These are phyloP conservation scores for Drosophila mauritiana DNA, from an alignment of 1,140 invertebrate species.

Conservation along the genomic window DNA sequence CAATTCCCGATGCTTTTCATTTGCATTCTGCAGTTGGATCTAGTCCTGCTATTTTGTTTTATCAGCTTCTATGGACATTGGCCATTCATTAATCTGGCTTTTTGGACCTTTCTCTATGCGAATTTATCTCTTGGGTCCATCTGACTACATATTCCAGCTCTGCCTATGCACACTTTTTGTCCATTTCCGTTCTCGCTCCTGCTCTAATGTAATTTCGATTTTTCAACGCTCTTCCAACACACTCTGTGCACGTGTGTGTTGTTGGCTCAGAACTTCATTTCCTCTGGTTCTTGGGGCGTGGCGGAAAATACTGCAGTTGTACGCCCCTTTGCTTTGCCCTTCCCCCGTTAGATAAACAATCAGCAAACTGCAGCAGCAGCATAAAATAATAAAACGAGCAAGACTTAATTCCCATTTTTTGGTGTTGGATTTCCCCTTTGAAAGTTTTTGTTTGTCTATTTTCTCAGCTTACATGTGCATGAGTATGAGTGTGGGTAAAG, in stretches of 20 bases:
- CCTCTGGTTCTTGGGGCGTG: slow-evolving; percentile 60
- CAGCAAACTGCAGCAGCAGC: slow-evolving; percentile 74
- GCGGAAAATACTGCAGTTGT: slow-evolving; percentile 68
- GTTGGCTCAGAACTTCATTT: slow-evolving; percentile 65
- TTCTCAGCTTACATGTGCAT: slow-evolving; percentile 16
- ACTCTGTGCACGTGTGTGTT: neutral
- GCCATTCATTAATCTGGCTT: slow-evolving; percentile 18
- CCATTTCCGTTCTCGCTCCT: slow-evolving; percentile 56
- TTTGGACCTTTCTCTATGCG: neutral
- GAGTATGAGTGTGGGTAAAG: slow-evolving; percentile 17
- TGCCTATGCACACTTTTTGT: slow-evolving; percentile 22
- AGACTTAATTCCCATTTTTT: slow-evolving; percentile 43
- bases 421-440: slow-evolving; percentile 43
- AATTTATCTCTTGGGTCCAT: slow-evolving; percentile 13
- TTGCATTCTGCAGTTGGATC: slow-evolving; percentile 4
- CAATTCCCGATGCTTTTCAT: slow-evolving; percentile 24
- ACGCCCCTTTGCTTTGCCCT: neutral
- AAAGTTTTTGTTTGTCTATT: slow-evolving; percentile 64
- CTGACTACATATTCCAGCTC: slow-evolving; percentile 5
- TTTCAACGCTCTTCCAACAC: slow-evolving; percentile 33
- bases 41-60: neutral
- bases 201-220: slow-evolving; percentile 72
- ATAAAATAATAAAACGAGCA: slow-evolving; percentile 60
- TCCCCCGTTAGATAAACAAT: slow-evolving; percentile 55
- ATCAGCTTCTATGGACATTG: slow-evolving; percentile 2